Conservation (phyloP, 2,797 vertebrate species). For the Ctenopoma multispine region DNA sequence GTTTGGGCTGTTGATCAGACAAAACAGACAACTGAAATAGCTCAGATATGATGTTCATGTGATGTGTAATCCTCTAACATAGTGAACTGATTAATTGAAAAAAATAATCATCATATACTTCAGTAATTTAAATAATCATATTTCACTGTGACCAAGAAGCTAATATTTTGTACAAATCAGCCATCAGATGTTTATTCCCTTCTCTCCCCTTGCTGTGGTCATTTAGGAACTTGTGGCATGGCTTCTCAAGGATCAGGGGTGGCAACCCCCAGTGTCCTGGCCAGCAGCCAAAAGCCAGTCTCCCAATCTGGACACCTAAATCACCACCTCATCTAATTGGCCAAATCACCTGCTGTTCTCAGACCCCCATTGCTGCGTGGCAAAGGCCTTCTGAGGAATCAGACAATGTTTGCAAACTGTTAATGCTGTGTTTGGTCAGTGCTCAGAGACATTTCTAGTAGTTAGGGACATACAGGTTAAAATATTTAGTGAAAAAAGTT, state of each 20-base stretch:
- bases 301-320: slow-evolving; percentile 86
- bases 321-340: slow-evolving; percentile 86
- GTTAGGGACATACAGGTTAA: slow-evolving; percentile 10
- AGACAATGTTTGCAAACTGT: slow-evolving; percentile 76
- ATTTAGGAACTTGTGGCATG: slow-evolving; percentile 71
- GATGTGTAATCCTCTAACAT: no score
- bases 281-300: slow-evolving; percentile 79
- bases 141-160: background rate
- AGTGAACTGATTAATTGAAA: slow-evolving; percentile 13
- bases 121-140: background rate
- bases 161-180: slow-evolving; percentile 11
- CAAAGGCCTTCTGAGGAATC: slow-evolving; percentile 78
- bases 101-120: background rate
- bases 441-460: slow-evolving; percentile 38
- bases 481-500: slow-evolving; percentile 1
- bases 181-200: slow-evolving; percentile 30
- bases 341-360: slow-evolving; percentile 81
- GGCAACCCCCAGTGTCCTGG: slow-evolving; percentile 83
- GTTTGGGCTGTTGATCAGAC: background rate
- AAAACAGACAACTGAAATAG: background rate
- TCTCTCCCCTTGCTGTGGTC: slow-evolving; percentile 57
- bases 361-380: slow-evolving; percentile 75
- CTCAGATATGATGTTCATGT: background rate
- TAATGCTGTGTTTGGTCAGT: slow-evolving; percentile 67
- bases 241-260: slow-evolving; percentile 78